These are phyloP conservation scores for Corvus hawaiiensis DNA, from an alignment of 2,113 vertebrate genomes.

Conservation along the genomic window DNA sequence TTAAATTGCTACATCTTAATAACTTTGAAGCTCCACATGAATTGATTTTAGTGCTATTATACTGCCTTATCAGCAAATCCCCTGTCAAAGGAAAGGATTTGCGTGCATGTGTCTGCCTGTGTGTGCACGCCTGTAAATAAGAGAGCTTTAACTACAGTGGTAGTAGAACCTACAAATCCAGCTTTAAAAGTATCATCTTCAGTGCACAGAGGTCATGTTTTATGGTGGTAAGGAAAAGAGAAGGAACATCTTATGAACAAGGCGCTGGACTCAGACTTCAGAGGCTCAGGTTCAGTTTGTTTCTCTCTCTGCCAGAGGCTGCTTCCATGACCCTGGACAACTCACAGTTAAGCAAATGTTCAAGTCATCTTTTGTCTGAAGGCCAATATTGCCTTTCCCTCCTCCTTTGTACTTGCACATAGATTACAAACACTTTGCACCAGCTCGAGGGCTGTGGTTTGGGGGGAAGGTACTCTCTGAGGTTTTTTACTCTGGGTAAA, in stretches of 20 bases:
- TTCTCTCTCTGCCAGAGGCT: neutral
- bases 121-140: neutral
- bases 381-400: neutral
- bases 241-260: neutral
- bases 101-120: neutral
- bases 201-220: neutral
- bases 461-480: neutral
- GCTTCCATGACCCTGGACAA: neutral
- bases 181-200: neutral
- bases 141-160: neutral
- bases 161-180: neutral
- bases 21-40: constrained; percentile 11
- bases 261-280: neutral
- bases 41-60: constrained; percentile 30
- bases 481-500: neutral
- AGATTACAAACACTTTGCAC: neutral
- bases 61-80: constrained; percentile 24
- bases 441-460: neutral
- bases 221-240: neutral
- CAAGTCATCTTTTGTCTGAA: neutral
- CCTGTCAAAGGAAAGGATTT: constrained; percentile 26
- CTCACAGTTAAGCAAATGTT: neutral
- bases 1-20: constrained; percentile 17
- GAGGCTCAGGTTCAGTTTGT: neutral
- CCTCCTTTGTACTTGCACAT: neutral